phyloP scores from a whole-genome alignment of 1,140 invertebrate species.

The Heliconius eleuchia region DNA sequence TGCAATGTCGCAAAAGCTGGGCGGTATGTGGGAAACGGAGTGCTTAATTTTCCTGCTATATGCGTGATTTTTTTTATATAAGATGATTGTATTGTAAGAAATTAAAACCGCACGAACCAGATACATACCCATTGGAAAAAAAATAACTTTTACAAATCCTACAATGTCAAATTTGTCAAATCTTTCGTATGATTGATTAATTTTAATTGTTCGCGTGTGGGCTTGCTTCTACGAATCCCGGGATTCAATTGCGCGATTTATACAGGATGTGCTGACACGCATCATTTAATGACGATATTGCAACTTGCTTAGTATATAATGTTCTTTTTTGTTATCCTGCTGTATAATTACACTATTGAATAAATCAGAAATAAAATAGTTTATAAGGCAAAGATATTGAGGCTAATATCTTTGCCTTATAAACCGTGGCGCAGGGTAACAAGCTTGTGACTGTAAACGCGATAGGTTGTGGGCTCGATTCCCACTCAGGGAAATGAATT shows the following conservation, averaged over 20 bases:
- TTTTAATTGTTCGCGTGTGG: slow-evolving; percentile 25
- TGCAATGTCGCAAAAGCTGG: too few relatives aligned
- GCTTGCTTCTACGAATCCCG: slow-evolving; percentile 27
- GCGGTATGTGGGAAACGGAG: too few relatives aligned
- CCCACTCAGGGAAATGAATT: too few relatives aligned
- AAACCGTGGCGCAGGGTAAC: too few relatives aligned
- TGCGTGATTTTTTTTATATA: too few relatives aligned
- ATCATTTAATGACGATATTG: slow-evolving; percentile 25
- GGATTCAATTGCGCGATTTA: slow-evolving; percentile 30
- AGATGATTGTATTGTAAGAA: too few relatives aligned
- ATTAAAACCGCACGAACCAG: too few relatives aligned
- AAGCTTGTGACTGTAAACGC: too few relatives aligned
- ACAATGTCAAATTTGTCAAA: slow-evolving; percentile 5
- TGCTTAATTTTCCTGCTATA: too few relatives aligned
- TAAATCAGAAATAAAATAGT: not conserved
- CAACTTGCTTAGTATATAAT: not conserved
- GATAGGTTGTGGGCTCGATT: too few relatives aligned
- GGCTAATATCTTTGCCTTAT: too few relatives aligned
- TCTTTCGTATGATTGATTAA: not conserved
- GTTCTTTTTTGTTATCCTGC: not conserved
- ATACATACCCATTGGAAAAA: too few relatives aligned
- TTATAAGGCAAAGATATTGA: not conserved
- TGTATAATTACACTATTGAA: not conserved
- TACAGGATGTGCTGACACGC: slow-evolving; percentile 17
- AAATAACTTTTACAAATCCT: not conserved